phyloP scores from a whole-genome alignment of 2,113 vertebrate species.

The Hippoglossus stenolepis region DNA sequence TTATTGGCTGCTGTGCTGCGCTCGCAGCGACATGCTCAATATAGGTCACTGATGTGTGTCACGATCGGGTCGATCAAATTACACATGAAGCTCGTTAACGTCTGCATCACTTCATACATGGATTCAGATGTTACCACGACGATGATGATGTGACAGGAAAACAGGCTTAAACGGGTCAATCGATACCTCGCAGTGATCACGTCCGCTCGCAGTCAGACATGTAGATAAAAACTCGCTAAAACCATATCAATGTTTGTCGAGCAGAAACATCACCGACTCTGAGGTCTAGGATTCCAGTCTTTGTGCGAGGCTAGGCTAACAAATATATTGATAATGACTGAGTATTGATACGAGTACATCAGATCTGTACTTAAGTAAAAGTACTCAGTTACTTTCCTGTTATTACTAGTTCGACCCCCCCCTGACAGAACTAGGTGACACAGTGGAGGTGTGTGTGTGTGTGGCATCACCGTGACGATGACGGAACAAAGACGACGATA shows the following conservation, averaged over 20 bases:
- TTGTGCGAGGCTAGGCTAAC: no score
- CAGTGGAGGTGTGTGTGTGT: no score
- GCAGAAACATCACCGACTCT: no score
- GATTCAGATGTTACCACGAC: background rate
- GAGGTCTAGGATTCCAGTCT: no score
- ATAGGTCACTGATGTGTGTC: conserved; percentile 57
- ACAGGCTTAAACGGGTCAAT: conserved; percentile 53
- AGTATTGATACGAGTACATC: no score
- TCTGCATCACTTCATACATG: conserved; percentile 45
- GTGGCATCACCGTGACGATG: background rate
- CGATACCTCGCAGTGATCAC: conserved; percentile 17
- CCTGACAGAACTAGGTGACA: no score
- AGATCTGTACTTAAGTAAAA: no score
- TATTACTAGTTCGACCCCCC: no score
- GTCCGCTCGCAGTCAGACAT: conserved; percentile 1
- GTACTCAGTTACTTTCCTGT: no score
- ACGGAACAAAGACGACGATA: background rate
- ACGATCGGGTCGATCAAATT: conserved; percentile 18
- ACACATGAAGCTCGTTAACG: conserved; percentile 40
- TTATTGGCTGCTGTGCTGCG: no score
- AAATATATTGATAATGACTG: no score
- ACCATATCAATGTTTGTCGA: no score
- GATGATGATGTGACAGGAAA: conserved; percentile 31
- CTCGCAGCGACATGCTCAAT: conserved; percentile 34
- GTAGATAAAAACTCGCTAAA: conserved; percentile 1